Conservation (phyloP, 2,888 invertebrate genomes). For the Agrochola macilenta region DNA sequence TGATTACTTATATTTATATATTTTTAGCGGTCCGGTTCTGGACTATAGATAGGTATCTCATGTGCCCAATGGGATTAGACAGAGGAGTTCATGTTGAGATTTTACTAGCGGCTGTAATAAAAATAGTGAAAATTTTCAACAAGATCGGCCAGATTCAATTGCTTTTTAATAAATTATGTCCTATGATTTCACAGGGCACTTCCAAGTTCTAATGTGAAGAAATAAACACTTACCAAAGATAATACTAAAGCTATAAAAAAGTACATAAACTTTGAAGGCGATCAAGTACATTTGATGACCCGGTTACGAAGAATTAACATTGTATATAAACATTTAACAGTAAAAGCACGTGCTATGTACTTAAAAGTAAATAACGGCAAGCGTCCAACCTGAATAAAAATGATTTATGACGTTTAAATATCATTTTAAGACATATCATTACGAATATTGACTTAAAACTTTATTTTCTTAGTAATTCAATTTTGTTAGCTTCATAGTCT, state of each 20-base stretch:
- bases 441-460: slow-evolving; percentile 57
- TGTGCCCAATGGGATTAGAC: too few species aligned
- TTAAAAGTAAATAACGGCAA: slow-evolving; percentile 50
- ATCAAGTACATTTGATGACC: slow-evolving; percentile 57
- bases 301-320: slow-evolving; percentile 50
- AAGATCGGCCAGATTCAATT: background rate
- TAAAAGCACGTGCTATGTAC: slow-evolving; percentile 53
- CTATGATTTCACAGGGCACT: too few species aligned
- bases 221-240: slow-evolving; percentile 18
- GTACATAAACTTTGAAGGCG: slow-evolving; percentile 28
- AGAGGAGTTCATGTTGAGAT: background rate
- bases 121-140: background rate
- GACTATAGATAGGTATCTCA: background rate
- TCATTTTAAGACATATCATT: slow-evolving; percentile 10
- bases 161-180: background rate
- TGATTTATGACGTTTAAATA: slow-evolving; percentile 50
- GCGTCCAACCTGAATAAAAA: slow-evolving; percentile 66
- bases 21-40: background rate
- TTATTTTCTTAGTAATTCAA: slow-evolving; percentile 56
- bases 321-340: slow-evolving; percentile 48
- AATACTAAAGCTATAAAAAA: slow-evolving; percentile 16
- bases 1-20: background rate
- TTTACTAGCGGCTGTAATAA: background rate
- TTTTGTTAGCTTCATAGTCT: slow-evolving; percentile 32
- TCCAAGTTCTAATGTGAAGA: background rate